phyloP scores from a whole-genome alignment of 2,113 vertebrate genomes.

The Poeciliopsis turrubarensis region DNA sequence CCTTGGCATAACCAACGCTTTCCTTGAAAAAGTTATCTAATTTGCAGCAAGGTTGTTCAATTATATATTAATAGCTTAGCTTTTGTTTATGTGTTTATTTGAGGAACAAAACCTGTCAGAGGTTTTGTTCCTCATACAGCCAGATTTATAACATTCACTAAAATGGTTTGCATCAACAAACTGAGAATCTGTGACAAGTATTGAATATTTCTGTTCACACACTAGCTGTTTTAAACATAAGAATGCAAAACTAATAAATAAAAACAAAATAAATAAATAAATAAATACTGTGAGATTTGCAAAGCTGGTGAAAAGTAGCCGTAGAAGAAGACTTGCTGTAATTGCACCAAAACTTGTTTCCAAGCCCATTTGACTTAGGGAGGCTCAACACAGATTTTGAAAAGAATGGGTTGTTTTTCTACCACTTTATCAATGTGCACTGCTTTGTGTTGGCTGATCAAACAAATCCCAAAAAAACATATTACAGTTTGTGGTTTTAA shows the following conservation, averaged over 20 bases:
- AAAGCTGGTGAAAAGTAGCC: not conserved
- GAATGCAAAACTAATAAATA: too few species aligned
- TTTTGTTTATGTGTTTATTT: not conserved
- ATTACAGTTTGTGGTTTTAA: not conserved
- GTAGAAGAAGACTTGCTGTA: not conserved
- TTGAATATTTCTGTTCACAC: too few species aligned
- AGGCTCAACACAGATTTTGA: not conserved
- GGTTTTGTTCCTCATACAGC: too few species aligned
- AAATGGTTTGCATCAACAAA: too few species aligned
- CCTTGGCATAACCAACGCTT: not conserved
- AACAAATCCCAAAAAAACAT: not conserved
- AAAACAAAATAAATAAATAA: too few species aligned
- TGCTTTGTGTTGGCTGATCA: not conserved
- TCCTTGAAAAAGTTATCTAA: not conserved
- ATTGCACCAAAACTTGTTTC: not conserved
- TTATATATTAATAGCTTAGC: not conserved
- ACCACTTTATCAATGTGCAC: not conserved
- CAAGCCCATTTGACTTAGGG: not conserved
- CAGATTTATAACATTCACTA: too few species aligned
- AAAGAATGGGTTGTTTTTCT: not conserved
- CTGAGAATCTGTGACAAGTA: too few species aligned
- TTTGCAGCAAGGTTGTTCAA: too few species aligned
- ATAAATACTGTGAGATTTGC: not conserved
- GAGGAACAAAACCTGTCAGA: not conserved
- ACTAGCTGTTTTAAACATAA: not conserved